A percentile compares a stretch with the other conserved stretches of the same genome.
phyloP scores from a whole-genome alignment of 2,113 vertebrate genomes.

The Charadrius vociferus region DNA sequence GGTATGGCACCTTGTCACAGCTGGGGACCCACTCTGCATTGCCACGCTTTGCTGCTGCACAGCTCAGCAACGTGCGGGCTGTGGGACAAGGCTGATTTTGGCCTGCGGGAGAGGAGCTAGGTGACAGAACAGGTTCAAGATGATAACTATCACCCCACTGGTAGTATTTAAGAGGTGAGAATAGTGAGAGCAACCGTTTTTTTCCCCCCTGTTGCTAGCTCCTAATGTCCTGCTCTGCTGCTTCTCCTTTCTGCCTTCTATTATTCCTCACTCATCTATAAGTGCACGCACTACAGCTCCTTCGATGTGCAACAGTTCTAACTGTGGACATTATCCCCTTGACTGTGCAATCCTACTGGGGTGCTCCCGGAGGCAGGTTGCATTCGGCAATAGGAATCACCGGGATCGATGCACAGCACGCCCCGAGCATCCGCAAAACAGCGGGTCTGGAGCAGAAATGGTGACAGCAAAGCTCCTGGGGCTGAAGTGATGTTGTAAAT shows the following conservation, averaged over 20 bases:
- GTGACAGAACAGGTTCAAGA: background rate
- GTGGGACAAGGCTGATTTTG: background rate
- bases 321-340: background rate
- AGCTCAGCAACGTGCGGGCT: rapidly evolving
- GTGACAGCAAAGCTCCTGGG: background rate
- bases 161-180: background rate
- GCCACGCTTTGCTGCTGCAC: rapidly evolving
- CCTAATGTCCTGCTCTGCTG: background rate
- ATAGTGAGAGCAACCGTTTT: background rate
- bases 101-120: background rate
- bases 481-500: background rate
- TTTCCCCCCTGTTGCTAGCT: rapidly evolving
- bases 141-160: background rate
- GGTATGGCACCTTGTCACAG: background rate
- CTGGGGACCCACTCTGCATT: background rate
- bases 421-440: background rate
- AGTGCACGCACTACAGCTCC: background rate
- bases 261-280: background rate
- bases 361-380: rapidly evolving
- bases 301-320: background rate
- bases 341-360: rapidly evolving
- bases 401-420: rapidly evolving
- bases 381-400: rapidly evolving
- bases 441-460: rapidly evolving
- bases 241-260: background rate